A percentile compares a stretch with the other conserved stretches of the same genome.
phyloP scores from a whole-genome alignment of 1,140 invertebrate genomes.

The Muscidifurax raptorellus region DNA sequence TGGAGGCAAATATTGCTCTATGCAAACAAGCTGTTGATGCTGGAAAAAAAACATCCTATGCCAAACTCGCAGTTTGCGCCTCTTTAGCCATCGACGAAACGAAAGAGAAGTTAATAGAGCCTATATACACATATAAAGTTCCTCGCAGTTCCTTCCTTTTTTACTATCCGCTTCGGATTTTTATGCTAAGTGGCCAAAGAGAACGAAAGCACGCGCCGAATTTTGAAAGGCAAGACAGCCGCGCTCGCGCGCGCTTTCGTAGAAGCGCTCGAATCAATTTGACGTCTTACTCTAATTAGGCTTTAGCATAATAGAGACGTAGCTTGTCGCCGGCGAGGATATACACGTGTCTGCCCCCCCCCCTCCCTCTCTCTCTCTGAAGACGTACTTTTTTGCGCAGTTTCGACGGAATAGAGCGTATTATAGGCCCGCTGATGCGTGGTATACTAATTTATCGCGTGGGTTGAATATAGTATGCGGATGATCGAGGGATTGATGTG shows the following conservation, averaged over 20 bases:
- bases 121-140: not conserved
- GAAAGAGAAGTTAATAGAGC: conserved; percentile 28
- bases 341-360: no score
- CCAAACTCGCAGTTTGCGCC: not conserved
- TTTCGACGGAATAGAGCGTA: no score
- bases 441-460: not conserved
- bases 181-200: conserved; percentile 30
- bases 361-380: not conserved
- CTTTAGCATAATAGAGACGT: conserved; percentile 43
- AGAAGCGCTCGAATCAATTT: conserved; percentile 47
- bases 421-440: not conserved
- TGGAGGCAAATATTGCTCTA: no score
- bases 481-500: not conserved
- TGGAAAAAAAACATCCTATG: no score
- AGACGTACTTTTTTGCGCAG: not conserved
- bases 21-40: conserved; percentile 32
- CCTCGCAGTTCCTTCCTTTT: not conserved
- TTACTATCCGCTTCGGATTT: not conserved
- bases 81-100: conserved; percentile 39
- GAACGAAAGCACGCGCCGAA: not conserved
- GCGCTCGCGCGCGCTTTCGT: conserved; percentile 16
- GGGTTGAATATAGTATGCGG: no score
- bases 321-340: not conserved
- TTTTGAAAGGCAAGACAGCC: conserved; percentile 18
- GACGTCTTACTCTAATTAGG: conserved; percentile 54